Conservation (phyloP, 2,113 vertebrate genomes). For the Butorides virescens region DNA sequence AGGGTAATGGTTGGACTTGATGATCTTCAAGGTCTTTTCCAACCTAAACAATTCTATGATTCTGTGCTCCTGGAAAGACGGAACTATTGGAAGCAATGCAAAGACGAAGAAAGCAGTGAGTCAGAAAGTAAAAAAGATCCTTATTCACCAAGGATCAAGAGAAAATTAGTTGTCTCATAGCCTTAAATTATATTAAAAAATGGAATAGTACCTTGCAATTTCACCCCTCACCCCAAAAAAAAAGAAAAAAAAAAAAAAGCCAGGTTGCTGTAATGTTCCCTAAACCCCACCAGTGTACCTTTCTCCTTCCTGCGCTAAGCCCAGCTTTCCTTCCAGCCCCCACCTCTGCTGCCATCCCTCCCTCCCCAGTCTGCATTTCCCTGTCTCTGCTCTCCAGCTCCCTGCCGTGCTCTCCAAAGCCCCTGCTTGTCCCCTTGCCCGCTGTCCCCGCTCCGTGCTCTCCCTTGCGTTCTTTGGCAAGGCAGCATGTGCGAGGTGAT, state of each 20-base stretch:
- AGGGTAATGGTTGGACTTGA: too few relatives aligned
- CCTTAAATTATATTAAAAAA: background rate
- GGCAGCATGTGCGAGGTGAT: accelerated
- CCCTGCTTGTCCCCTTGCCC: accelerated
- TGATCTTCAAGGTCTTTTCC: too few relatives aligned
- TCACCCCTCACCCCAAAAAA: background rate
- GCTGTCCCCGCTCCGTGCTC: background rate
- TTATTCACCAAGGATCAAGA: background rate
- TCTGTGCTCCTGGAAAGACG: background rate
- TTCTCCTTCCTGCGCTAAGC: background rate
- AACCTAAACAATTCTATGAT: too few relatives aligned
- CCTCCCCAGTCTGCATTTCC: accelerated
- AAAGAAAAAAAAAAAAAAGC: background rate
- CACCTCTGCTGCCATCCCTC: background rate
- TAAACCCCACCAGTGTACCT: background rate
- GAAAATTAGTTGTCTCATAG: background rate
- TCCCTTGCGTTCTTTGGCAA: accelerated
- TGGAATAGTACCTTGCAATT: accelerated
- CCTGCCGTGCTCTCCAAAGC: background rate
- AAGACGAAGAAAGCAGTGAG: background rate
- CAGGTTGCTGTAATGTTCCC: background rate
- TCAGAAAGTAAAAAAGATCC: background rate
- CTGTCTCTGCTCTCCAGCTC: background rate
- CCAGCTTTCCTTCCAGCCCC: background rate
- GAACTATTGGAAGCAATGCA: background rate